phyloP scores from a whole-genome alignment of 2,888 invertebrate species.

The Liodrosophila aerea region DNA sequence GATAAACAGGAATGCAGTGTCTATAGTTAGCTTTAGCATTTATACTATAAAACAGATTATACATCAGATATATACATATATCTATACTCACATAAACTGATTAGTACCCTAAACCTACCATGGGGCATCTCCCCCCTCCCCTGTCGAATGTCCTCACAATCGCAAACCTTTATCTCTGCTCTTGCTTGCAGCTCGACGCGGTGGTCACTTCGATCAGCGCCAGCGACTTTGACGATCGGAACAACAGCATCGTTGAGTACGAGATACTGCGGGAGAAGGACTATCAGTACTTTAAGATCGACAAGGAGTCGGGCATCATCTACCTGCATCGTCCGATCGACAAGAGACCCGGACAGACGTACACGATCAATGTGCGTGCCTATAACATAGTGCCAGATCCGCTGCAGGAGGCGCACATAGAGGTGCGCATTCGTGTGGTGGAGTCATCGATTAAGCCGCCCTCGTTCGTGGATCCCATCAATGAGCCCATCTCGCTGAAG shows the following conservation, averaged over 20 bases:
- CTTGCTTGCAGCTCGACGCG: conserved; percentile 78
- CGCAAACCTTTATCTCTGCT: conserved; percentile 31
- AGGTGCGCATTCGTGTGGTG: conserved; percentile 92
- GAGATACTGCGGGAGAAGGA: conserved; percentile 83
- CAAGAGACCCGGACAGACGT: conserved; percentile 80
- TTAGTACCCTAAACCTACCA: too few relatives aligned
- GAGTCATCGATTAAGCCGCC: conserved; percentile 94
- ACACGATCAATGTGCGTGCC: conserved; percentile 81
- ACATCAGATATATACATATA: too few relatives aligned
- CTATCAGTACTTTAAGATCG: conserved; percentile 90
- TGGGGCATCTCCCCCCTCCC: too few relatives aligned
- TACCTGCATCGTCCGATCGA: conserved; percentile 84
- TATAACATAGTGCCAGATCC: conserved; percentile 80
- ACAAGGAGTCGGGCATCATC: conserved; percentile 92
- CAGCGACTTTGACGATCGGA: conserved; percentile 95
- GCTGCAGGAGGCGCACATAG: conserved; percentile 87
- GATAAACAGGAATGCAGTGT: too few relatives aligned
- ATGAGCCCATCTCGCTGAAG: conserved; percentile 85
- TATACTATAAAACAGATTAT: too few relatives aligned
- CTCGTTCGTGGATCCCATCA: conserved; percentile 85
- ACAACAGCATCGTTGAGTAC: conserved; percentile 93
- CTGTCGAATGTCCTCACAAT: conserved; percentile 12
- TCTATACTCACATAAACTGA: too few relatives aligned
- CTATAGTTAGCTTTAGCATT: too few relatives aligned
- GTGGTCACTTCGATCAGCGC: conserved; percentile 95